A percentile compares a stretch with the other conserved stretches of the same genome.
phyloP scores from a whole-genome alignment of 2,797 vertebrate species.

The Chaetodon trifasciatus region DNA sequence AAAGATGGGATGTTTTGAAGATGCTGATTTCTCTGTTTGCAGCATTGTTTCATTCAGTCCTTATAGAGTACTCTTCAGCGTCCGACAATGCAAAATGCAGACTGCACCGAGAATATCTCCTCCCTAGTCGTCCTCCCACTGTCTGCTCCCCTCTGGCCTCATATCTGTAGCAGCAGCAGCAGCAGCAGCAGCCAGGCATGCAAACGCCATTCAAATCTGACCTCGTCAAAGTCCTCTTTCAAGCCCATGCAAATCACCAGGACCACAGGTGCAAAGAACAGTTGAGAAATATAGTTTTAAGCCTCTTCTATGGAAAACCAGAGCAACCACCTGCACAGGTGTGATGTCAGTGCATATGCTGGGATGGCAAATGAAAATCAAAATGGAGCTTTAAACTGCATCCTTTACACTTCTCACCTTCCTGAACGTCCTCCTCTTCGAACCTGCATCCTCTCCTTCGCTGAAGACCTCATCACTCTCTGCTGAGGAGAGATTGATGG shows the following conservation, averaged over 20 bases:
- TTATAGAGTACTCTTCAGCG: neutral
- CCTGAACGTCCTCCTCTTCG: conserved; percentile 77
- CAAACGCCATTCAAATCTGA: conserved; percentile 86
- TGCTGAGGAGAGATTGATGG: conserved; percentile 83
- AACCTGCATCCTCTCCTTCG: conserved; percentile 80
- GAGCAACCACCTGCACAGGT: neutral
- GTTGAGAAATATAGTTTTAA: conserved; percentile 58
- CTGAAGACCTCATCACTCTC: conserved; percentile 89
- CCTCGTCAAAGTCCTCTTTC: conserved; percentile 80
- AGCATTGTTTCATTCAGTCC: neutral
- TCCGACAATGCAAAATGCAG: conserved; percentile 17
- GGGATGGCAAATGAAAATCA: neutral
- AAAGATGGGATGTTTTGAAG: neutral
- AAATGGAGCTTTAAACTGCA: neutral
- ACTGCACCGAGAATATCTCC: conserved; percentile 4
- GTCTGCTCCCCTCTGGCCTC: conserved; percentile 26
- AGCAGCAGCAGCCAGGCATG: conserved; percentile 66
- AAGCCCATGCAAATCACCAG: conserved; percentile 84
- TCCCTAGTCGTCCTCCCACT: conserved; percentile 2
- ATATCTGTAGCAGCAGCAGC: conserved; percentile 56
- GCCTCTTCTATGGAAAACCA: conserved; percentile 37
- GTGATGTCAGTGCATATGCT: neutral
- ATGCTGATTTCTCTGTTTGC: neutral
- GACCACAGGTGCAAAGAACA: conserved; percentile 61
- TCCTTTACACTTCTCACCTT: conserved; percentile 78